Evolutionary conservation across 2,113 vertebrate genomes (phyloP).

Genomic region (Empidonax alnorum): DNA sequence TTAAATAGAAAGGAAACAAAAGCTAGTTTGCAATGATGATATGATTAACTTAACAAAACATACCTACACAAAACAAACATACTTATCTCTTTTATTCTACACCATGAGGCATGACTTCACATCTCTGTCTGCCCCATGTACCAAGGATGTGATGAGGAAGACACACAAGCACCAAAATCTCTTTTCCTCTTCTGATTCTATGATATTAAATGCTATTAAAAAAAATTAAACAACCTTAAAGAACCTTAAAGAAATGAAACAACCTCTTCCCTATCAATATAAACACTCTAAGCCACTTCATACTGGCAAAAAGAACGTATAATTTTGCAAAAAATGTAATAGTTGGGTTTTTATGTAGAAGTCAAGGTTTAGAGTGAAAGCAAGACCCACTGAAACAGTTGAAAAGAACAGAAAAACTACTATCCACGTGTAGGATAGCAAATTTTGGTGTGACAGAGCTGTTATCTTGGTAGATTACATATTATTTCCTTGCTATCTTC

Average conservation of each 20-base stretch:
- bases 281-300: not conserved
- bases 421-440: not conserved
- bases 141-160: not conserved
- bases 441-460: not conserved
- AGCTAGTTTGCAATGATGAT: not conserved
- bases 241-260: not conserved
- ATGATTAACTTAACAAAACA: not conserved
- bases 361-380: not conserved
- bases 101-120: accelerated
- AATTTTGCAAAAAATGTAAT: not conserved
- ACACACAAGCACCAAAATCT: not conserved
- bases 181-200: not conserved
- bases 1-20: not conserved
- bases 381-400: not conserved
- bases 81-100: not conserved
- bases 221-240: not conserved
- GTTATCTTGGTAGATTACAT: not conserved
- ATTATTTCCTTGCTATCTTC: not conserved
- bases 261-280: not conserved
- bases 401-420: not conserved
- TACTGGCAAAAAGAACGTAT: not conserved
- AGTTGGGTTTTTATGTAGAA: not conserved
- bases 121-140: not conserved
- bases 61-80: not conserved
- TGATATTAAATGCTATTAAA: not conserved